Evolutionary conservation across 2,113 vertebrate species (phyloP), one percentile per base, ranked within the genome.

Genomic region (Saguinus midas): DNA sequence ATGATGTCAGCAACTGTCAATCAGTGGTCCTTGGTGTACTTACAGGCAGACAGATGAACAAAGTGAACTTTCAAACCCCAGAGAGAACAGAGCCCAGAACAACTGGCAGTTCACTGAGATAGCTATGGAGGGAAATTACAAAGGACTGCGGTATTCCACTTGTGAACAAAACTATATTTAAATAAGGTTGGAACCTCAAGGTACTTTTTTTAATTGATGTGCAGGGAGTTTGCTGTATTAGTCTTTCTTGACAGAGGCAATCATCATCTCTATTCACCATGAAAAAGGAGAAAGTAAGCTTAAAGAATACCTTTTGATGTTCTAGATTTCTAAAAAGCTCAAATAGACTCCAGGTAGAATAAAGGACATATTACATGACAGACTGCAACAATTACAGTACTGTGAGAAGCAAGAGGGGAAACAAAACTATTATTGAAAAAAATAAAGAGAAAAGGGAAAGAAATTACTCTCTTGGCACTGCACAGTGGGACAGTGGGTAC

Each of bases 291-390:
- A 86, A 88, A 85, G 20, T 40, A 90, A 75, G 27, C 45, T 78
- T 43, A 95, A 94, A 92, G 45, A 45, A 80, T 91, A 90, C 4
- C 5, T 86, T 91, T 92, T 85, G 29, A 43, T 80, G 90, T 75
- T 90, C 17, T 8, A 85, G 58, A 88, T 76, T 82, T 40, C 35
- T n/a, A 70, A 73, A 94, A 76, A 68, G 45, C 16, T 58, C 68
- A 87, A 73, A 50, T 29, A 90, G 48, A 80, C 23, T 91, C 57
- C n/a, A 81, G 32, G 37, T n/a, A 78, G 40, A 95, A 94, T 43
- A 92, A 94, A 94, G 3, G 14, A 52, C 79, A 50, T 40, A 70
- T 1, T 81, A 13, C 82, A 23, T 61, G 29, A 97, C 90, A 14
- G 17, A 58, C 29, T 73, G 1, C 18, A 93, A 50, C 8, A n/a